Percentiles rank a stretch among this genome's conserved stretches.
These are phyloP conservation scores for Paramuricea clavata DNA, from an alignment of 92 coral and sea anemone species.

Conservation along the genomic window DNA sequence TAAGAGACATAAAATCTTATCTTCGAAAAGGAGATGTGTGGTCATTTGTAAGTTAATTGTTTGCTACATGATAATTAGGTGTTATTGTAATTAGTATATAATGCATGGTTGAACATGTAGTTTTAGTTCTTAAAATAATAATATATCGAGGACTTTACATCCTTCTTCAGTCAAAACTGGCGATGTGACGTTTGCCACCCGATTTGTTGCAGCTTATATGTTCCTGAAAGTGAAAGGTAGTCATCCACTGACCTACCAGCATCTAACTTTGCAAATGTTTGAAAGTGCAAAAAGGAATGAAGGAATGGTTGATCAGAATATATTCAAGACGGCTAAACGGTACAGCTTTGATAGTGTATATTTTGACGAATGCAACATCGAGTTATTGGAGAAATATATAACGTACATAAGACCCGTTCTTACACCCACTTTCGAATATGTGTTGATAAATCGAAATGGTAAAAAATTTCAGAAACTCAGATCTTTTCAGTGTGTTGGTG, in stretches of 20 bases:
- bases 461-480: not conserved
- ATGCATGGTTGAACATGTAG: too few relatives aligned
- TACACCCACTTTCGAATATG: not conserved
- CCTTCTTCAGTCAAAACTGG: not conserved
- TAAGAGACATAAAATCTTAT: too few relatives aligned
- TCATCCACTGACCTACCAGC: constrained; percentile 50
- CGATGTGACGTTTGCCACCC: constrained; percentile 31
- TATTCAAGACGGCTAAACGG: not conserved
- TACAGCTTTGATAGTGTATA: not conserved
- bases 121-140: too few relatives aligned
- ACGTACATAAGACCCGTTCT: not conserved
- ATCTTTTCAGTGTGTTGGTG: not conserved
- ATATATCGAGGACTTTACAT: too few relatives aligned
- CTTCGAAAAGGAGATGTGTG: too few relatives aligned
- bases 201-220: constrained; percentile 16
- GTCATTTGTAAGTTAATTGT: too few relatives aligned
- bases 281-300: constrained; percentile 20
- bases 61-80: too few relatives aligned
- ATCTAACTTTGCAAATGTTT: constrained; percentile 34
- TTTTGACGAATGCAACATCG: not conserved
- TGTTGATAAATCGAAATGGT: constrained; percentile 4
- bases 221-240: constrained; percentile 40
- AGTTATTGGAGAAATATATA: not conserved
- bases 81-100: too few relatives aligned
- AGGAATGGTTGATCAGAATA: not conserved